A percentile compares a stretch with the other conserved stretches of the same genome.
These are phyloP conservation scores for Leptinotarsa tumamoca DNA, from an alignment of 2,888 invertebrate genomes.

Conservation along the genomic window DNA sequence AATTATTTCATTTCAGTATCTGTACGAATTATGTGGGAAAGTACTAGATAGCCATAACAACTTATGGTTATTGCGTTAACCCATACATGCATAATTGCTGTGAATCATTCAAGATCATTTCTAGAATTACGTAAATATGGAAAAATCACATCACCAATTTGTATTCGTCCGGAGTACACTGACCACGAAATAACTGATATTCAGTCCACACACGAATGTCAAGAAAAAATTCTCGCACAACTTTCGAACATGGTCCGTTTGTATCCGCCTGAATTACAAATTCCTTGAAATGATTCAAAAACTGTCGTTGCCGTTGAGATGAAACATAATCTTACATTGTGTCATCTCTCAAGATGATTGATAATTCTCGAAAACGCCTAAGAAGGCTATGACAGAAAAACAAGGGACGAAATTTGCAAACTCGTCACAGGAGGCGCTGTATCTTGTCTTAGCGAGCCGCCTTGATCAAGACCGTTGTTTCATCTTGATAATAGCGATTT, in stretches of 20 bases:
- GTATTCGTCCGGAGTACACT: slow-evolving; percentile 33
- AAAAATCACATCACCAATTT: slow-evolving; percentile 30
- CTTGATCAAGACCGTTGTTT: slow-evolving; percentile 6
- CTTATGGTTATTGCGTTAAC: not conserved
- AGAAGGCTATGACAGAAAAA: slow-evolving; percentile 53
- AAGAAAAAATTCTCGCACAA: slow-evolving; percentile 29
- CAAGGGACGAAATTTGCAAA: slow-evolving; percentile 59
- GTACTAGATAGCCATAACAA: not conserved
- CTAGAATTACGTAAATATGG: slow-evolving; percentile 24
- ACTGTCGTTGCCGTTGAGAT: slow-evolving; percentile 27
- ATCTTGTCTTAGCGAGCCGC: slow-evolving; percentile 46
- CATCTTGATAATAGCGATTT: slow-evolving; percentile 7
- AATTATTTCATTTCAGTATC: not conserved
- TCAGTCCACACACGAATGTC: slow-evolving; percentile 35
- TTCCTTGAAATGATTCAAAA: slow-evolving; percentile 36
- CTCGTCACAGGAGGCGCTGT: slow-evolving; percentile 57
- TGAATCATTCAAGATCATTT: slow-evolving; percentile 10
- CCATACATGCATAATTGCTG: not conserved
- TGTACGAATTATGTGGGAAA: not conserved
- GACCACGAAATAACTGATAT: slow-evolving; percentile 33
- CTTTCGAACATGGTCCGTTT: slow-evolving; percentile 34
- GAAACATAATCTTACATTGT: slow-evolving; percentile 34
- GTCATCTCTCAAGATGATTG: slow-evolving; percentile 52
- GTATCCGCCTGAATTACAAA: slow-evolving; percentile 40
- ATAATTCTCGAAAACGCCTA: slow-evolving; percentile 52